phyloP scores from a whole-genome alignment of 2,888 invertebrate genomes.

The Erannis defoliaria region DNA sequence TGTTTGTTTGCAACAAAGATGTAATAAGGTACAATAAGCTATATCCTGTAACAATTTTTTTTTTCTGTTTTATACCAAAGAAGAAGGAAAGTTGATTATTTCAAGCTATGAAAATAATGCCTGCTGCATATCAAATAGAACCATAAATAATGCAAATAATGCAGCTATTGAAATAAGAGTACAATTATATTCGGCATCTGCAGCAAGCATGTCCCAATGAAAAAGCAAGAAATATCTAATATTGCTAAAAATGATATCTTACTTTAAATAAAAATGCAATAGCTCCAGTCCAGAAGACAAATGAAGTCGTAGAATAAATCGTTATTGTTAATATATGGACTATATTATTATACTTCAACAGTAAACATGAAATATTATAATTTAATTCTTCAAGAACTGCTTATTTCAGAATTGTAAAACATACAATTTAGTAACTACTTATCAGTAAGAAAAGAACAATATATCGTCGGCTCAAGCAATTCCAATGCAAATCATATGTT shows the following conservation, averaged over 20 bases:
- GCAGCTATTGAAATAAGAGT: too few relatives aligned
- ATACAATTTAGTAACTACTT: constrained; percentile 3
- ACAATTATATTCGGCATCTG: too few relatives aligned
- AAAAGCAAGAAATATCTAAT: too few relatives aligned
- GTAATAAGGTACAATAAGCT: constrained; percentile 1
- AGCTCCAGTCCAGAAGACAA: background rate
- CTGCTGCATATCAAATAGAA: constrained; percentile 28
- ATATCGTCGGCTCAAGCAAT: background rate
- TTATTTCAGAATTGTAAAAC: constrained; percentile 2
- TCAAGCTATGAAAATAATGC: constrained; percentile 32
- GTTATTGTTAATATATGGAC: constrained; percentile 3
- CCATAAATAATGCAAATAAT: too few relatives aligned
- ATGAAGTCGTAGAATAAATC: background rate
- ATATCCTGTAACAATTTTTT: too few relatives aligned
- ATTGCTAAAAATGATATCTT: background rate
- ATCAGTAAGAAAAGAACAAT: constrained; percentile 12
- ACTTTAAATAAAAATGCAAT: constrained; percentile 9
- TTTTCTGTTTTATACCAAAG: too few relatives aligned
- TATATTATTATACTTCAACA: background rate
- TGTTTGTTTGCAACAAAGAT: constrained; percentile 1
- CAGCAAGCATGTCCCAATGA: too few relatives aligned
- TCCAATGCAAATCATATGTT: constrained; percentile 18
- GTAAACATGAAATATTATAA: background rate
- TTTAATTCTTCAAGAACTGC: background rate
- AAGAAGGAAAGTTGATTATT: constrained; percentile 34